These are phyloP conservation scores for Miichthys miiuy DNA, from an alignment of 2,797 vertebrate species.

Conservation along the genomic window DNA sequence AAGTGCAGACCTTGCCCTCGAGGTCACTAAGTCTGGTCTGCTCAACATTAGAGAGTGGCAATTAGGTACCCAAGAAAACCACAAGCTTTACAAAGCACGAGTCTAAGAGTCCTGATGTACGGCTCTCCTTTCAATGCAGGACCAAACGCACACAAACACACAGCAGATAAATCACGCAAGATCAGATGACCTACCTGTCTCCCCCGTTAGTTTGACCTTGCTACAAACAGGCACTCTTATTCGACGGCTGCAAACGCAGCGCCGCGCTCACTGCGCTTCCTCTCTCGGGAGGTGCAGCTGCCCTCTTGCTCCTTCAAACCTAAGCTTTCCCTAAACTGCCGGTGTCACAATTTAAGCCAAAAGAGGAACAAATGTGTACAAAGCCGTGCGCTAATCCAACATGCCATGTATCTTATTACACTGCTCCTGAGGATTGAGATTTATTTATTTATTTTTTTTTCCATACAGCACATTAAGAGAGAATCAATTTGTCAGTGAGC, in stretches of 20 bases:
- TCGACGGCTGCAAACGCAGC: slow-evolving; percentile 17
- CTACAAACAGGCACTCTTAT: slow-evolving; percentile 38
- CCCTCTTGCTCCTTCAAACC: slow-evolving; percentile 26
- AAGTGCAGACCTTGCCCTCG: not conserved
- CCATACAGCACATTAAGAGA: slow-evolving; percentile 64
- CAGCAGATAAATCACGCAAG: slow-evolving; percentile 72
- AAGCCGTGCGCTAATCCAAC: slow-evolving; percentile 56
- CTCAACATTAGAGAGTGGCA: slow-evolving; percentile 59
- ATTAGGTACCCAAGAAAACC: slow-evolving; percentile 63
- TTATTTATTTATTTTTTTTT: slow-evolving; percentile 40
- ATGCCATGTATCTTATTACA: slow-evolving; percentile 49
- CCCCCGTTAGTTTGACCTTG: slow-evolving; percentile 56
- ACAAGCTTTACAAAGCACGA: slow-evolving; percentile 51
- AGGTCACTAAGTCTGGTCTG: slow-evolving; percentile 41
- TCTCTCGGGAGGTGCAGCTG: slow-evolving; percentile 21
- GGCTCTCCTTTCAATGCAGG: slow-evolving; percentile 69
- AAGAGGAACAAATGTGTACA: slow-evolving; percentile 59
- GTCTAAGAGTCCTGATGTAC: slow-evolving; percentile 50
- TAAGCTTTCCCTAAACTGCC: slow-evolving; percentile 30
- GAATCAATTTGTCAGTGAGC: slow-evolving; percentile 79
- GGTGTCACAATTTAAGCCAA: slow-evolving; percentile 31
- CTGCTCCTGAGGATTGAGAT: slow-evolving; percentile 42
- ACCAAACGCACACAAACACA: slow-evolving; percentile 58
- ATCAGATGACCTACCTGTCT: slow-evolving; percentile 83
- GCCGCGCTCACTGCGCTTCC: slow-evolving; percentile 9